Percentiles rank a stretch among this genome's conserved stretches.
These are phyloP conservation scores for Tychaedon coryphoeus DNA, from an alignment of 2,113 vertebrate species.

Conservation along the genomic window DNA sequence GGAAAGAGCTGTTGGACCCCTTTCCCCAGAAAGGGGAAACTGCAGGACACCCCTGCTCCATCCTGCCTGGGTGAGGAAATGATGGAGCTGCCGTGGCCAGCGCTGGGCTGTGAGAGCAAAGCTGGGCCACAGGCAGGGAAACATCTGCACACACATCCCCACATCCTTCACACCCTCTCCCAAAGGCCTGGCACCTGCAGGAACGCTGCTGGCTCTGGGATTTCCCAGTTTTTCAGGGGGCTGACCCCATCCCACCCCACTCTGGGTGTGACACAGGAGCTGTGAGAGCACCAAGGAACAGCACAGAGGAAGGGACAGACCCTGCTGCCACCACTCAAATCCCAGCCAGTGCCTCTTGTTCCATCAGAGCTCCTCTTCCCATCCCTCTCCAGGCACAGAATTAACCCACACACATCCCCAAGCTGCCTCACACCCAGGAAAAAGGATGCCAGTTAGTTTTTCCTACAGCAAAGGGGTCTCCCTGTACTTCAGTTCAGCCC, in stretches of 20 bases:
- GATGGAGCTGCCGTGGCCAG: neutral
- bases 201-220: fast-evolving
- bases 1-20: neutral
- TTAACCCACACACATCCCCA: neutral
- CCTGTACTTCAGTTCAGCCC: neutral
- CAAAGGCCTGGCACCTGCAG: neutral
- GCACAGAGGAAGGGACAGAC: neutral
- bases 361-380: fast-evolving
- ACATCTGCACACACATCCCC: neutral
- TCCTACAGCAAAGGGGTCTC: neutral
- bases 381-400: neutral
- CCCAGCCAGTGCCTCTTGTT: neutral
- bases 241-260: fast-evolving
- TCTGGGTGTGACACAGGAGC: too few relatives aligned
- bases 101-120: neutral
- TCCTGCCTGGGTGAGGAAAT: neutral
- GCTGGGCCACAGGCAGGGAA: neutral
- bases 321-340: fast-evolving
- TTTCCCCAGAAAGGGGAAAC: neutral
- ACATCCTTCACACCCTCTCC: fast-evolving
- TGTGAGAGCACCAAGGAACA: neutral
- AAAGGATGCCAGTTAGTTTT: fast-evolving
- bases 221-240: fast-evolving
- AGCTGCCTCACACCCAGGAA: neutral
- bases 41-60: neutral